phyloP scores from a whole-genome alignment of 2,888 invertebrate species.

The Teinopalpus imperialis region DNA sequence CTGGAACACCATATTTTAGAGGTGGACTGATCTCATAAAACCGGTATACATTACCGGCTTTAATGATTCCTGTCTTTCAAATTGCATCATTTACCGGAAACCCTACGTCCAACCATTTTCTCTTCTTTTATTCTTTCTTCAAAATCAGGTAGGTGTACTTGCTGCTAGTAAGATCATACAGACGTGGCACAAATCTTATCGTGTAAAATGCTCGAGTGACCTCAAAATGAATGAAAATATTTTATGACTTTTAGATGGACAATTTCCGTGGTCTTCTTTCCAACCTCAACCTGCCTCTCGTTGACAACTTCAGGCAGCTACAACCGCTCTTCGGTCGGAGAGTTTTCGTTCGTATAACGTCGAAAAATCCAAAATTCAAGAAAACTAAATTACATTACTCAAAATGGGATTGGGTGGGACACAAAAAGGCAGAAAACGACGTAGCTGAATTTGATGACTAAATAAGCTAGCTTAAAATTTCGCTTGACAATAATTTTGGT shows the following conservation, averaged over 20 bases:
- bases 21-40: no score
- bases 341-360: slow-evolving; percentile 84
- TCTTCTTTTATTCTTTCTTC: no score
- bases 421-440: slow-evolving; percentile 75
- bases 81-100: no score
- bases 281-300: slow-evolving; percentile 83
- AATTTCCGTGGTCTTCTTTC: slow-evolving; percentile 85
- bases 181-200: no score
- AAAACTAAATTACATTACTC: slow-evolving; percentile 81
- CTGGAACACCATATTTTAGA: no score
- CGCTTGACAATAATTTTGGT: slow-evolving; percentile 5
- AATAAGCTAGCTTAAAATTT: slow-evolving; percentile 23
- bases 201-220: no score
- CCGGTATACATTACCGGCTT: no score
- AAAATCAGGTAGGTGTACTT: no score
- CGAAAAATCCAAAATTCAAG: slow-evolving; percentile 80
- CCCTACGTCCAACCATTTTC: no score
- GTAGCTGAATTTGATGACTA: slow-evolving; percentile 72
- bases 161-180: no score
- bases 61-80: no score
- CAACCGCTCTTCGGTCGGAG: slow-evolving; percentile 86
- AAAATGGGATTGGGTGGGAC: slow-evolving; percentile 85
- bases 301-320: slow-evolving; percentile 86
- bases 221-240: no score
- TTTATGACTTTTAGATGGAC: slow-evolving; percentile 73